phyloP scores from a whole-genome alignment of 2,113 vertebrate species.

The Ciconia maguari region DNA sequence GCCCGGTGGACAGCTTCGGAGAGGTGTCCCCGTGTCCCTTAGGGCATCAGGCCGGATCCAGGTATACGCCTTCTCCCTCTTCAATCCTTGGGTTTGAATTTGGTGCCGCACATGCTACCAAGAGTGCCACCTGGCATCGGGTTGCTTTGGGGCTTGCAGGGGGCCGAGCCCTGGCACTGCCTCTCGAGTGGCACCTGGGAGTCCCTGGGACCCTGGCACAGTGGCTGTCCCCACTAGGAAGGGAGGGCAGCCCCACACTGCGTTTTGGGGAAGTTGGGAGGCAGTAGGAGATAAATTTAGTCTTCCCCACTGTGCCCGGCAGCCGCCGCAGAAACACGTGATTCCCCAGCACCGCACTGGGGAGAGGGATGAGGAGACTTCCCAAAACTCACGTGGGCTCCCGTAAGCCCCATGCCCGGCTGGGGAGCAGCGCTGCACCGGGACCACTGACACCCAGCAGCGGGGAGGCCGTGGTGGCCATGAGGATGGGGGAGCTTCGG shows the following conservation, averaged over 20 bases:
- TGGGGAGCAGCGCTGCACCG: accelerated
- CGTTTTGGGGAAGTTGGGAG: constrained; percentile 12
- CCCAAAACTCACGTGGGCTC: constrained; percentile 20
- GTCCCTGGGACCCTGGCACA: neutral
- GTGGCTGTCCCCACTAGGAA: neutral
- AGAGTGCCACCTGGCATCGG: accelerated
- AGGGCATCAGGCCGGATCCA: accelerated
- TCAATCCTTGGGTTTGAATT: neutral
- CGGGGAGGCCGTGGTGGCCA: neutral
- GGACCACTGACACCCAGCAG: neutral
- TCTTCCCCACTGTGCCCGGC: neutral
- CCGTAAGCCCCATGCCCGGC: neutral
- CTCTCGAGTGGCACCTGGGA: neutral
- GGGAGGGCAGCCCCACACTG: accelerated
- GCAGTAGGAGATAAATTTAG: neutral
- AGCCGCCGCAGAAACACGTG: neutral
- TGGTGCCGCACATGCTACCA: accelerated
- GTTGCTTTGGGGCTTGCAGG: neutral
- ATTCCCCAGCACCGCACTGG: accelerated
- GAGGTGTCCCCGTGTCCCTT: neutral
- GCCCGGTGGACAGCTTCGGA: accelerated
- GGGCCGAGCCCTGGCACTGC: accelerated
- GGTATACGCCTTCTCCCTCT: neutral
- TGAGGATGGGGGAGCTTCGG: too few relatives aligned
- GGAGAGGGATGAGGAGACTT: neutral